phyloP scores from a whole-genome alignment of 1,140 invertebrate species.

The Zaprionus ornatus region DNA sequence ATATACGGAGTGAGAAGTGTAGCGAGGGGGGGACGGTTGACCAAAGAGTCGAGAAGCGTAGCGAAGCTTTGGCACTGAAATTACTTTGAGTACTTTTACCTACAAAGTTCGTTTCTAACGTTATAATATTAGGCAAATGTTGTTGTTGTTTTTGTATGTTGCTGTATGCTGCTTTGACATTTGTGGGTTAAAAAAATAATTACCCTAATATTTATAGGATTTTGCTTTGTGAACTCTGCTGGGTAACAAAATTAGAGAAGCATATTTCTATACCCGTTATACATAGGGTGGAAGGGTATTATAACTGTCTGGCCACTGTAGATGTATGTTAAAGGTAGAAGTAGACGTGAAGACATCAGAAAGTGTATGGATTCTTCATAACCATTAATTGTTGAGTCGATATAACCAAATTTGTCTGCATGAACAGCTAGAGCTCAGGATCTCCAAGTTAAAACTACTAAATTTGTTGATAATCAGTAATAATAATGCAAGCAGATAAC shows the following conservation, averaged over 20 bases:
- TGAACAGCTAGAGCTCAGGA: no score
- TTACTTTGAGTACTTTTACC: slow-evolving; percentile 61
- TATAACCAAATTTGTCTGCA: no score
- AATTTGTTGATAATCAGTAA: no score
- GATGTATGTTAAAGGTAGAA: no score
- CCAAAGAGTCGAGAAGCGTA: slow-evolving; percentile 20
- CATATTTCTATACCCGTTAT: neutral
- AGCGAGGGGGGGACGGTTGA: neutral
- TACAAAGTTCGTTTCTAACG: slow-evolving; percentile 43
- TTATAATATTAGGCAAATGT: slow-evolving; percentile 40
- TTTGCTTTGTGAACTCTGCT: slow-evolving; percentile 16
- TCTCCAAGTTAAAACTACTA: no score
- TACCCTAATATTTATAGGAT: slow-evolving; percentile 63
- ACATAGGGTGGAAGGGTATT: neutral
- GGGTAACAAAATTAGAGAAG: neutral
- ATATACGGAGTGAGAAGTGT: slow-evolving; percentile 25
- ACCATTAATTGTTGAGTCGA: no score
- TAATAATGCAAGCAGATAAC: no score
- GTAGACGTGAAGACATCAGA: no score
- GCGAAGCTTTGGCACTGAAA: slow-evolving; percentile 55
- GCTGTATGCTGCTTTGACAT: slow-evolving; percentile 62
- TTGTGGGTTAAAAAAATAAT: slow-evolving; percentile 74
- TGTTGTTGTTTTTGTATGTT: slow-evolving; percentile 26
- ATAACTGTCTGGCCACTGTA: neutral
- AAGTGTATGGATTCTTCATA: no score